phyloP scores from a whole-genome alignment of 2,113 vertebrate species.

The Pangasianodon gigas region DNA sequence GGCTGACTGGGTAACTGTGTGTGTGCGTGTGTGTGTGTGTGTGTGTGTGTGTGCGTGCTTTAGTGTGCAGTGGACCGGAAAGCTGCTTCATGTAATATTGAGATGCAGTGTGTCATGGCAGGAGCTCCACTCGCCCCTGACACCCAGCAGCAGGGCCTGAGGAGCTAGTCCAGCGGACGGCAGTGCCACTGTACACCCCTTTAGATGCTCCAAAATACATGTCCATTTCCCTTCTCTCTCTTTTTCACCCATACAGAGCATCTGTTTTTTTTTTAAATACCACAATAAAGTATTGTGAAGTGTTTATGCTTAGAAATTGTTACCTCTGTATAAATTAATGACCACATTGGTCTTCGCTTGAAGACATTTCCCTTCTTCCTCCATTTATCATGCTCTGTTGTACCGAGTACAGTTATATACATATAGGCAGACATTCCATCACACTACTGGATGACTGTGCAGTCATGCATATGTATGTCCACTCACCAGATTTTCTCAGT shows the following conservation, averaged over 20 bases:
- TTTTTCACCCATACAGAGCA: background rate
- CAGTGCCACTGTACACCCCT: background rate
- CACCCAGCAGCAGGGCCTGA: background rate
- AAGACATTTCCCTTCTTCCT: background rate
- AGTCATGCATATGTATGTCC: conserved; percentile 64
- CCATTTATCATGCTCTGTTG: background rate
- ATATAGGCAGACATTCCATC: conserved; percentile 63
- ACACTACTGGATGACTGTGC: conserved; percentile 62
- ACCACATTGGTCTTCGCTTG: conserved; percentile 6
- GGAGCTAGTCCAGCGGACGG: background rate
- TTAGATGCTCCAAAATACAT: background rate
- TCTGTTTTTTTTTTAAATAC: background rate
- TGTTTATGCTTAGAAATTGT: background rate
- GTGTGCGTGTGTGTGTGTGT: background rate
- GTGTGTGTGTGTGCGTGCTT: conserved; percentile 1
- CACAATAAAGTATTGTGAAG: background rate
- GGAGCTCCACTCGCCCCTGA: conserved; percentile 31
- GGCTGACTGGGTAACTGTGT: conserved; percentile 39
- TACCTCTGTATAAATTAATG: conserved; percentile 66
- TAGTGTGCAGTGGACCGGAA: conserved; percentile 30
- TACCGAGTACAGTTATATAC: conserved; percentile 22
- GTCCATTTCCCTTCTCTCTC: background rate
- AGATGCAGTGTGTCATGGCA: conserved; percentile 42
- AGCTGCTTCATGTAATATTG: conserved; percentile 59
- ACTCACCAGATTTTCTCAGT: conserved; percentile 53